Evolutionary conservation across 2,797 vertebrate species (phyloP).

Genomic region (Enteromius thamalakanensis): DNA sequence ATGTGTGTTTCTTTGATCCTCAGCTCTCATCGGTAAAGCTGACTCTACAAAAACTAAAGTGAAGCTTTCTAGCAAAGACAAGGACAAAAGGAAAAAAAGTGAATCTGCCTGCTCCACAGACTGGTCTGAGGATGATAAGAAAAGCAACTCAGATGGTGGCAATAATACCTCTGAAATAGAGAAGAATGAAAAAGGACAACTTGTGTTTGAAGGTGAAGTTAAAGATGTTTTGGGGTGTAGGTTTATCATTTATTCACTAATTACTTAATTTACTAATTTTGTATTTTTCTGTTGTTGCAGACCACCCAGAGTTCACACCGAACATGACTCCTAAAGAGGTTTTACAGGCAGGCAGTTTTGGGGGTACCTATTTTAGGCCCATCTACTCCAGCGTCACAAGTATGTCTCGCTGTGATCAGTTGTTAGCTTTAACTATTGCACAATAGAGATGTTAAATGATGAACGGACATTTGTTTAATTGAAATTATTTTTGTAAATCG

Average conservation of each 20-base stretch:
- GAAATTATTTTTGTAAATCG: not conserved
- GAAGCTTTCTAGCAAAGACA: not conserved
- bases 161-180: constrained; percentile 9
- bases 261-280: not conserved
- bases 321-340: constrained; percentile 43
- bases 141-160: not conserved
- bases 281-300: not conserved
- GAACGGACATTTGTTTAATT: not conserved
- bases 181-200: constrained; percentile 53
- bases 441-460: not conserved
- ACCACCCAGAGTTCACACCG: not conserved
- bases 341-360: constrained; percentile 60
- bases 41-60: constrained; percentile 17
- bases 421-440: not conserved
- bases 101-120: constrained; percentile 23
- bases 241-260: not conserved
- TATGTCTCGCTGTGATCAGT: constrained; percentile 18
- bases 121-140: not conserved
- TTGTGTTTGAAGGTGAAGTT: constrained; percentile 54
- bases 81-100: constrained; percentile 11
- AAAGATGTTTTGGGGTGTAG: not conserved
- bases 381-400: constrained; percentile 61
- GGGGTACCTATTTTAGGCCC: constrained; percentile 62
- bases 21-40: constrained; percentile 4
- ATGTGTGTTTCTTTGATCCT: constrained; percentile 13